Evolutionary conservation across 2,888 invertebrate genomes (phyloP), one percentile per base, ranked within the genome.

Genomic region (Tupiocoris notatus): DNA sequence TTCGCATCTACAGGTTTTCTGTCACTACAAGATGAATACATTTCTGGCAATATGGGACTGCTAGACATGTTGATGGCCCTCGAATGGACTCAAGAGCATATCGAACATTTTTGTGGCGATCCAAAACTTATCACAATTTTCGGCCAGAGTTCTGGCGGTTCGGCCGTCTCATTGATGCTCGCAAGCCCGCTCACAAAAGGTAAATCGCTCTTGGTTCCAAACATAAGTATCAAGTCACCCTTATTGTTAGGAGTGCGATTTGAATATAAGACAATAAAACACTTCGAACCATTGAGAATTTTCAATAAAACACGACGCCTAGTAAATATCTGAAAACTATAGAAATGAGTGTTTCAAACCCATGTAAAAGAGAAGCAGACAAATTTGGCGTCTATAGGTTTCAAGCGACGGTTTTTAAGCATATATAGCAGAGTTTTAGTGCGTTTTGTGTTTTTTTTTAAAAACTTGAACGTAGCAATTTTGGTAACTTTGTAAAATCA

Each of bases 41-140:
- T 86, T 74, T 86, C 87, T 0, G 88, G 88, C 12, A 88, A 88
- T 82, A 86, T 84, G 76, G 87, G 87, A 0, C 81, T 88, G 57
- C 82, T 85, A 22, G 88, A 88, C 81, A 83, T 86, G 63, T 80
- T 86, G 1, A 77, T 86, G 62, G 87, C 86, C 0, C 80, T 88
- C 21, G 80, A 85, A 63, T 88, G 88, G 88, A 85, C 87, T 2
- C 84, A 85, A 66, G 81, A 84, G 22, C 82, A 88, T 79, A 87
- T 88, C 17, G 79, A 80, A 7, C 73, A 80, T 12, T 88, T 88
- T 79, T 87, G 87, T 17, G 88, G 88, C 1, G 85, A 88, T 82
- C 84, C 86, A 9, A 78, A 81, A 0, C 81, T 82, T 58, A 85
- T 88, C 0, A 88, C 88, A 0, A 82, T 88, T 57, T 85, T 86